Evolutionary conservation across 2,888 invertebrate genomes (phyloP).

Genomic region (Parnassius mnemosyne): DNA sequence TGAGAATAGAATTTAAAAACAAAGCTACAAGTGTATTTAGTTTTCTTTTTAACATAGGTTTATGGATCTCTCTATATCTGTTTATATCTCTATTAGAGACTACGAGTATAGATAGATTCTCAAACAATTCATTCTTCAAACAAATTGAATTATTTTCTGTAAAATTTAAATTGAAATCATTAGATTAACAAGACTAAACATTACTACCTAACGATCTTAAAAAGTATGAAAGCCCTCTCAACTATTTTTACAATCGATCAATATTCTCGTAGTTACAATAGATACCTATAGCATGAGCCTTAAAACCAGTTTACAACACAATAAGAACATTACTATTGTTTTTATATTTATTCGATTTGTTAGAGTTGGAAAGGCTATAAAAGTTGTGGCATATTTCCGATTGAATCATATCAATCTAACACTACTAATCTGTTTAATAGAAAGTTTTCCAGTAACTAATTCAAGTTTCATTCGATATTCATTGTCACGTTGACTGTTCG

Average conservation of each 20-base stretch:
- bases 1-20: slow-evolving; percentile 18
- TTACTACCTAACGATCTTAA: not conserved
- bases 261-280: not conserved
- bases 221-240: not conserved
- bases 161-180: too few species aligned
- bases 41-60: slow-evolving; percentile 8
- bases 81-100: too few species aligned
- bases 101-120: too few species aligned
- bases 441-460: slow-evolving; percentile 9
- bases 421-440: slow-evolving; percentile 1
- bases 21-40: slow-evolving; percentile 11
- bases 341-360: too few species aligned
- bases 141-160: too few species aligned
- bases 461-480: slow-evolving; percentile 5
- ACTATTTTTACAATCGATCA: not conserved
- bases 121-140: too few species aligned
- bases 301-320: not conserved
- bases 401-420: too few species aligned
- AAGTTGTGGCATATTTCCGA: too few species aligned
- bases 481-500: slow-evolving; percentile 26
- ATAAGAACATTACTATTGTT: not conserved
- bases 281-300: not conserved
- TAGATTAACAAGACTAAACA: too few species aligned
- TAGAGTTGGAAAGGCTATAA: too few species aligned
- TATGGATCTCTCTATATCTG: too few species aligned